phyloP scores from a whole-genome alignment of 2,113 vertebrate species.

The Okapia johnstoni region DNA sequence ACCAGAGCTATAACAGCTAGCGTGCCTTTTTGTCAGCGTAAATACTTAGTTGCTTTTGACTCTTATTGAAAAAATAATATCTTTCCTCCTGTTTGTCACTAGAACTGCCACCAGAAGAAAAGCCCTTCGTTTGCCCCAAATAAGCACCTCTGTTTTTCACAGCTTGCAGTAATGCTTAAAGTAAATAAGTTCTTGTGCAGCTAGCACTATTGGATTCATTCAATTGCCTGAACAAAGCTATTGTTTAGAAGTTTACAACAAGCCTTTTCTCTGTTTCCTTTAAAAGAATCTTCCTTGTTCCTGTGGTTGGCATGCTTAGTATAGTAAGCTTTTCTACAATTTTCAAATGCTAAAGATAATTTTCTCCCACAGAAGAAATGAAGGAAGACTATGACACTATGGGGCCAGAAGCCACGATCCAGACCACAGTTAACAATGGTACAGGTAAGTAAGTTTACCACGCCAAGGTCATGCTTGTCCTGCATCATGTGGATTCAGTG shows the following conservation, averaged over 20 bases:
- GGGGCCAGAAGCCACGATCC: constrained; percentile 91
- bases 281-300: constrained; percentile 75
- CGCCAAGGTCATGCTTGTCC: neutral
- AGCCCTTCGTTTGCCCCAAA: constrained; percentile 70
- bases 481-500: neutral
- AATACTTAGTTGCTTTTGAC: constrained; percentile 61
- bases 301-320: constrained; percentile 72
- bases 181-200: constrained; percentile 90
- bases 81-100: constrained; percentile 68
- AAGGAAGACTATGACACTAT: constrained; percentile 97
- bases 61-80: constrained; percentile 69
- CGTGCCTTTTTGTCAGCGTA: constrained; percentile 64
- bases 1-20: constrained; percentile 13
- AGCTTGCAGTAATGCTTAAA: constrained; percentile 87
- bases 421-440: constrained; percentile 92
- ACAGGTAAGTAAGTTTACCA: constrained; percentile 87
- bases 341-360: constrained; percentile 75
- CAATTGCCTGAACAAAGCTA: constrained; percentile 83
- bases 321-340: constrained; percentile 62
- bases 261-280: constrained; percentile 77
- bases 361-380: constrained; percentile 92
- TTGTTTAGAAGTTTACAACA: constrained; percentile 79
- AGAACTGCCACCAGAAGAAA: constrained; percentile 75
- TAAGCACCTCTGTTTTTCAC: constrained; percentile 80
- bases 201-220: constrained; percentile 86